Evolutionary conservation across 2,113 vertebrate species (phyloP).

Genomic region (Lepisosteus osseus): DNA sequence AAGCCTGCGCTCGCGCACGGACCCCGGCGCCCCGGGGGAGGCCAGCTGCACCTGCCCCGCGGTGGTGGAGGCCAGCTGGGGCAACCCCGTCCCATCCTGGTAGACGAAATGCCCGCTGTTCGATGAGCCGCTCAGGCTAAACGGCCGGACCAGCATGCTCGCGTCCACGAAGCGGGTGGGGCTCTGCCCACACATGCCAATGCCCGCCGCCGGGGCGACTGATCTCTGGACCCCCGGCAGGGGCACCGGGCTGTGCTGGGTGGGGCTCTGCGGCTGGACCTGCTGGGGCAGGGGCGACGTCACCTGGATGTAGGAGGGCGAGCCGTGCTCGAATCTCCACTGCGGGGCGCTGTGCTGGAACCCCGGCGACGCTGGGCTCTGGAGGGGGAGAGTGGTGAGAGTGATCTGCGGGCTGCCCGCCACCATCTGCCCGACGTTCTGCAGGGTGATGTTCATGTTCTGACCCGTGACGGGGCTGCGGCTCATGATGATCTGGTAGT

Average conservation of each 20-base stretch:
- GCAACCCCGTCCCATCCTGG: conserved; percentile 80
- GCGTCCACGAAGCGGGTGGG: conserved; percentile 81
- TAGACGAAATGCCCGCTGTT: conserved; percentile 80
- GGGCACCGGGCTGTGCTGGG: conserved; percentile 77
- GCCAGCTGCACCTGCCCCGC: conserved; percentile 74
- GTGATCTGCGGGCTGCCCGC: conserved; percentile 86
- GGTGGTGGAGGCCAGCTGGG: conserved; percentile 75
- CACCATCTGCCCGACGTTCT: conserved; percentile 80
- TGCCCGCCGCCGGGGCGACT: conserved; percentile 59
- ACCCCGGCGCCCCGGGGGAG: conserved; percentile 58
- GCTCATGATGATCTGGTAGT: conserved; percentile 90
- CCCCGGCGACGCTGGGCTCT: conserved; percentile 78
- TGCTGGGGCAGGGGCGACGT: conserved; percentile 81
- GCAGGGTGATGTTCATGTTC: conserved; percentile 89
- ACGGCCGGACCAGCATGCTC: conserved; percentile 79
- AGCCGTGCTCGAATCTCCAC: conserved; percentile 79
- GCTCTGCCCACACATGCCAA: conserved; percentile 81
- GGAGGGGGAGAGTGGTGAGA: conserved; percentile 73
- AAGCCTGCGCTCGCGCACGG: conserved; percentile 74
- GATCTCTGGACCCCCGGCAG: conserved; percentile 73
- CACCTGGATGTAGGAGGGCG: conserved; percentile 83
- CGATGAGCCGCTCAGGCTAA: conserved; percentile 74
- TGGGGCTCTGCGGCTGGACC: conserved; percentile 84
- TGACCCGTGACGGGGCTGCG: conserved; percentile 83
- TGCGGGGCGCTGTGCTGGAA: conserved; percentile 83